A percentile compares a stretch with the other conserved stretches of the same genome.
Conservation (phyloP, 1,140 invertebrate species). For the Bombus fervidus region DNA sequence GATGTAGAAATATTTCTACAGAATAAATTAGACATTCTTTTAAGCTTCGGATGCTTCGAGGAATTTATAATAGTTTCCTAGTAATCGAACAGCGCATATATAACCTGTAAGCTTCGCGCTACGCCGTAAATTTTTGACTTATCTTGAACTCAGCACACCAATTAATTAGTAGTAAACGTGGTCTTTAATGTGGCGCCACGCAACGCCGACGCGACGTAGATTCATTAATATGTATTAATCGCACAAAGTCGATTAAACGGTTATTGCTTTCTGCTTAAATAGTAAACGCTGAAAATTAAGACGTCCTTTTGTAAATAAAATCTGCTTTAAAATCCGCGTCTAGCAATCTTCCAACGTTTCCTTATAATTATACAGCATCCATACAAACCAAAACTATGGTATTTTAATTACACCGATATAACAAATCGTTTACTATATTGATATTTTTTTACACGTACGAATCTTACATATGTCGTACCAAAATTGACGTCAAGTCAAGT, state of each 20-base stretch:
- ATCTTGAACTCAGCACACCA: slow-evolving; percentile 5
- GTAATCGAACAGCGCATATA: background rate
- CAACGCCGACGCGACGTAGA: background rate
- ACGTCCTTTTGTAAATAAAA: background rate
- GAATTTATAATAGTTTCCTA: slow-evolving; percentile 13
- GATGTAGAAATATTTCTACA: background rate
- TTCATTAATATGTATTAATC: slow-evolving; percentile 47
- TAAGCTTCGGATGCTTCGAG: background rate
- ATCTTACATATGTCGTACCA: no score
- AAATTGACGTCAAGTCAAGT: no score
- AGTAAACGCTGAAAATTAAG: background rate
- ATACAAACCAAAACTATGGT: no score
- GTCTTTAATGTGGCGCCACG: background rate
- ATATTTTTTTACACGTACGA: no score
- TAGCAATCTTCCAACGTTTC: no score
- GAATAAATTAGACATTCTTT: background rate
- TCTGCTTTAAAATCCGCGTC: no score
- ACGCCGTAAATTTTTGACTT: slow-evolving; percentile 25
- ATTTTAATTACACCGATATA: no score
- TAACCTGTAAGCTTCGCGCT: background rate
- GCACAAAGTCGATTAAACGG: background rate
- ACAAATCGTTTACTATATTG: no score
- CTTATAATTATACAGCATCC: background rate
- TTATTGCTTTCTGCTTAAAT: background rate
- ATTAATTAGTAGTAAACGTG: slow-evolving; percentile 28